phyloP scores from a whole-genome alignment of 2,888 invertebrate genomes.

The Cheilosia soror region DNA sequence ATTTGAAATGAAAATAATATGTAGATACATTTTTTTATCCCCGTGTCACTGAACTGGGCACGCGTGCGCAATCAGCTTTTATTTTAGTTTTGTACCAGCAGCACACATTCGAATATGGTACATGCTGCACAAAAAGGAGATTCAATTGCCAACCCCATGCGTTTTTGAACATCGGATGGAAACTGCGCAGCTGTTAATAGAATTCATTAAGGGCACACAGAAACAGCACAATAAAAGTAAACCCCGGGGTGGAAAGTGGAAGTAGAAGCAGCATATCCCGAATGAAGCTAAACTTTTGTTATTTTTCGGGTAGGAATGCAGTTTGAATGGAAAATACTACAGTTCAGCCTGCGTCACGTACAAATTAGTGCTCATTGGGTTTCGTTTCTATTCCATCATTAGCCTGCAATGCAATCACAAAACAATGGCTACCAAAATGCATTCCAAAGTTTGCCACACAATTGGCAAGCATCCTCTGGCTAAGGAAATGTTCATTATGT shows the following conservation, averaged over 20 bases:
- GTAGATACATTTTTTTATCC: slow-evolving; percentile 49
- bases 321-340: slow-evolving; percentile 47
- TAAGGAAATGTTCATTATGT: slow-evolving; percentile 39
- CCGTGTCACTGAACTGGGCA: slow-evolving; percentile 72
- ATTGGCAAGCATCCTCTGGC: slow-evolving; percentile 38
- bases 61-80: slow-evolving; percentile 69
- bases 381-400: slow-evolving; percentile 11
- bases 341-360: slow-evolving; percentile 64
- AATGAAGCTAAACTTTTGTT: slow-evolving; percentile 60
- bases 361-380: slow-evolving; percentile 21
- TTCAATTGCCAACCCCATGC: slow-evolving; percentile 58
- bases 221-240: slow-evolving; percentile 29
- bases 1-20: slow-evolving; percentile 38
- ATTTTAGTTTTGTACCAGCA: slow-evolving; percentile 62
- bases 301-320: slow-evolving; percentile 23
- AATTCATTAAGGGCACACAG: slow-evolving; percentile 58
- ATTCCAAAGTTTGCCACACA: slow-evolving; percentile 56
- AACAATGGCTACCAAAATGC: slow-evolving; percentile 25
- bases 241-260: slow-evolving; percentile 44
- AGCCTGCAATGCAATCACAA: slow-evolving; percentile 10
- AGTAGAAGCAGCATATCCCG: slow-evolving; percentile 47
- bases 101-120: slow-evolving; percentile 35
- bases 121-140: slow-evolving; percentile 57
- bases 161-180: slow-evolving; percentile 29
- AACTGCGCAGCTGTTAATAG: slow-evolving; percentile 61